Base-by-base conservation (phyloP, 1,140 invertebrate species). In the Aphis gossypii region DNA sequence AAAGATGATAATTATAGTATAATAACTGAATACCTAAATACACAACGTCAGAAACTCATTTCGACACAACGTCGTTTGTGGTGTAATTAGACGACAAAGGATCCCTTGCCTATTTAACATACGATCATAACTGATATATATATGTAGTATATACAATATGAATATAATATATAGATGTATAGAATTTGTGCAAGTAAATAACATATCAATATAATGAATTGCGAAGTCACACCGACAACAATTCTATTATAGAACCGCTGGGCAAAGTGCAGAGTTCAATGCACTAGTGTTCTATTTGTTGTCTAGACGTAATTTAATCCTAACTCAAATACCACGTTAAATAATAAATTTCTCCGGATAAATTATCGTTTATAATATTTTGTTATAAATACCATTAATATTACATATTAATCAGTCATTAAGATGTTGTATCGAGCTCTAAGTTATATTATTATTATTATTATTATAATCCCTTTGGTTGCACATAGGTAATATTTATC, bases 1-100 rank as follows among this genome's bases (percentile, higher is more conserved):
- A 89, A 89, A 89, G 88, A 89, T 56, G 35, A 56, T 89, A 56
- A 56, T 89, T 89, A 89, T 89, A 89, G 88, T 89, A 89, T 56
- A 89, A 89, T 89, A 89, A 89, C 51, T 35, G 51, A 89, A 89
- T 56, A 87, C 7, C 86, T 87, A 87, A 89, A 89, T 41, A 21
- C 9, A 89, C 48, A 56, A 89, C 41, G 35, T 56, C 88, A 23
- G 48, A 56, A 89, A 56, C 48, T 89, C 88, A 35, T 89, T 89
- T 89, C 21, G 35, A 41, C 88, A 56, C 51, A 35, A 38, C 88
- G 35, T 89, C 88, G 88, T 54, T 89, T 41, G 48, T 51, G 48
- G 35, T 41, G 51, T 89, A 89, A 89, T 89, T 89, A 56, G 51
- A 56, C 51, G 88, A 89, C 51, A 89, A 41, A 56, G 88, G 88